phyloP scores from a whole-genome alignment of 1,140 invertebrate species.

The Sipha flava region DNA sequence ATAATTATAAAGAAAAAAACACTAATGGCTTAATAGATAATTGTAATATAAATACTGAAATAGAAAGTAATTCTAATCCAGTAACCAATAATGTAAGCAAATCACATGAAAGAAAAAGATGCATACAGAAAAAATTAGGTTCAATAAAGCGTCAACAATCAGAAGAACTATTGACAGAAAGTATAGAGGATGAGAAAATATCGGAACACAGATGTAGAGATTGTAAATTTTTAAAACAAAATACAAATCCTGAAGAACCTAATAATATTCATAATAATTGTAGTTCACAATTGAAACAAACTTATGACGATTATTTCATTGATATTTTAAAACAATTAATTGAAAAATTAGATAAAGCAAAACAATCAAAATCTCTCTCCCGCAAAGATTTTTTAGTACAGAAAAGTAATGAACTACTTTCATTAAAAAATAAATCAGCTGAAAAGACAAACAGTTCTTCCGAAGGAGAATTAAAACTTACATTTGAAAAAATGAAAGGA shows the following conservation, averaged over 20 bases:
- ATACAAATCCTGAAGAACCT: not conserved
- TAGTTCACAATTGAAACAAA: not conserved
- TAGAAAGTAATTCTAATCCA: not conserved
- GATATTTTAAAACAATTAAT: constrained; percentile 1
- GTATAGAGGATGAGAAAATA: not conserved
- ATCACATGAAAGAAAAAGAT: not conserved
- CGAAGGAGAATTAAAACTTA: not conserved
- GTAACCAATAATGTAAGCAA: not conserved
- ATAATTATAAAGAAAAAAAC: not conserved
- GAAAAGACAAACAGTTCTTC: not conserved
- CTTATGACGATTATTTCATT: not conserved
- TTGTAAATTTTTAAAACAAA: not conserved
- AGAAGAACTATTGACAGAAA: not conserved
- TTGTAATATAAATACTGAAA: not conserved
- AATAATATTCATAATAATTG: not conserved
- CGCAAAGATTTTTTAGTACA: not conserved
- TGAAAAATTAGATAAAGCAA: not conserved
- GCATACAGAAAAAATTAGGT: not conserved
- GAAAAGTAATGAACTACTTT: not conserved
- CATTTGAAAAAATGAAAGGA: not conserved
- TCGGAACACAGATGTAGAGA: not conserved
- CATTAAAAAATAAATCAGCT: not conserved
- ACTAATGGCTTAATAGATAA: not conserved
- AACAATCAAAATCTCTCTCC: not conserved
- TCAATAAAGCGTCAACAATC: not conserved